Evolutionary conservation across 2,797 vertebrate genomes (phyloP), one percentile per base, ranked within the genome.

Genomic region (Spinus olivaceus): DNA sequence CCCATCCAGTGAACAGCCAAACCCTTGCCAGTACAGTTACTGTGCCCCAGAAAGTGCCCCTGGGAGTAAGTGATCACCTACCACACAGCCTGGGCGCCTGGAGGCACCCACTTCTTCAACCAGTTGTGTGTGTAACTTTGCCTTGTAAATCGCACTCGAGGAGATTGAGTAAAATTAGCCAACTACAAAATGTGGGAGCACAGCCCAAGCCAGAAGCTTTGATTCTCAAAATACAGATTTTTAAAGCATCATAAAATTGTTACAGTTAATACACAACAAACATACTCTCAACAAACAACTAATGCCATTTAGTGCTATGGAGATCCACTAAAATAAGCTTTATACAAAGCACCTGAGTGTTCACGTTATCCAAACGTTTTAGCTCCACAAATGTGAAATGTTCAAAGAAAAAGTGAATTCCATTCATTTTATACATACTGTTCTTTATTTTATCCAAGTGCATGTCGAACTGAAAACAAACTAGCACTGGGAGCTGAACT

Each of bases 351-450:
- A 87, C 92, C 81, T 39, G 63, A 89, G 28, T 25, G 41, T 66
- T 41, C 59, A 6, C 14, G 32, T 76, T 60, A 91, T 39, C 64
- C 59, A 70, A 81, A 66, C 2, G 61, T 91, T 42, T 66, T 63
- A 73, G 37, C 51, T 65, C 28, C 49, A 35, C 47, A 88, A 90
- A 88, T 27, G 35, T 35, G 50, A 93, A 85, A 85, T 53, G 37
- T 83, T 83, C 64, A 83, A 90, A 91, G 71, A 74, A 82, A 89
- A 94, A 90, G 44, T 24, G 2, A 93, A 94, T 86, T 93, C 88
- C 61, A 66, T 79, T 90, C 61, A 83, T 95, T 92, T 95, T 59
- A 86, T 46, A 91, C 69, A 78, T 78, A 54, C 61, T 89, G 65
- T 63, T 89, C 71, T 54, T 54, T 64, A 74, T 83, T 88, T 91